phyloP scores from a whole-genome alignment of 2,113 vertebrate species.

The Sporophila hypoxantha region DNA sequence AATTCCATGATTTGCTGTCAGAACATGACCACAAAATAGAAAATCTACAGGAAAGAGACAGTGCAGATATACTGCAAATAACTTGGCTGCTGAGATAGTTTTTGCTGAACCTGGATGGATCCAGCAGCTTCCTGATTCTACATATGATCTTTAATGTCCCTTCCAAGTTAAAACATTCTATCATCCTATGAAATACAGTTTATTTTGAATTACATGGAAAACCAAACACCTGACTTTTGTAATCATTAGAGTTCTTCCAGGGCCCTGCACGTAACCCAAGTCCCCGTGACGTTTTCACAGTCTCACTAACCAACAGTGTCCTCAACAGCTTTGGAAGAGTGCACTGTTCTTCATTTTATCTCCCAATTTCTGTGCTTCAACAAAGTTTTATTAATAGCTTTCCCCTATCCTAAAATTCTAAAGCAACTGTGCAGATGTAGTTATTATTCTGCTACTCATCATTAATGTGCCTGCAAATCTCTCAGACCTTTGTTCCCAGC shows the following conservation, averaged over 20 bases:
- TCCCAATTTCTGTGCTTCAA: not conserved
- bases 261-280: not conserved
- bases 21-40: not conserved
- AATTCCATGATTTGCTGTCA: not conserved
- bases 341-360: not conserved
- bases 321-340: not conserved
- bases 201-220: not conserved
- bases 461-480: not conserved
- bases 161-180: not conserved
- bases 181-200: not conserved
- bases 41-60: not conserved
- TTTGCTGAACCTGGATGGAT: not conserved
- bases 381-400: not conserved
- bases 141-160: not conserved
- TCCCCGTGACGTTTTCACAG: rapidly evolving
- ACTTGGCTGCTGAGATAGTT: not conserved
- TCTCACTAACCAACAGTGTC: not conserved
- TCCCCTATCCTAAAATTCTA: not conserved
- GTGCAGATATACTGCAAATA: not conserved
- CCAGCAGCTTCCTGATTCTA: not conserved
- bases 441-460: not conserved
- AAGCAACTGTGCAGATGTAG: not conserved
- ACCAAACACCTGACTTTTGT: not conserved
- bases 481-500: not conserved
- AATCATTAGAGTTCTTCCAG: not conserved